phyloP scores from a whole-genome alignment of 2,797 vertebrate species.

The Enteromius viviparus region DNA sequence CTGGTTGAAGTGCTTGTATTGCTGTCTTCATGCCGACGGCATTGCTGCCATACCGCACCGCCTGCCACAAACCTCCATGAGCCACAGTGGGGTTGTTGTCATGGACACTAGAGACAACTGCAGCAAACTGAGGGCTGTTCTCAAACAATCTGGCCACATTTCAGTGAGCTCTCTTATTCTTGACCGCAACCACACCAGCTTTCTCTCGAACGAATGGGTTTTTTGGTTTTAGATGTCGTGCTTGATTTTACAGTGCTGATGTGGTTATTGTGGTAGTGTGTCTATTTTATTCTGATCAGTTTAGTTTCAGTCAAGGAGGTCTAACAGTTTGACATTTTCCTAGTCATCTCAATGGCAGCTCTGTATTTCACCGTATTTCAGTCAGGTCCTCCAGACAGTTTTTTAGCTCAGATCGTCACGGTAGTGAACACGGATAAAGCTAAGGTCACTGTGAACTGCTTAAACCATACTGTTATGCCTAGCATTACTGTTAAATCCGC shows the following conservation, averaged over 20 bases:
- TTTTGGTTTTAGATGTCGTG: slow-evolving; percentile 20
- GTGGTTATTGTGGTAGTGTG: slow-evolving; percentile 19
- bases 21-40: slow-evolving; percentile 58
- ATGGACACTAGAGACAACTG: slow-evolving; percentile 65
- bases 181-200: slow-evolving; percentile 37
- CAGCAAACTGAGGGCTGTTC: slow-evolving; percentile 65
- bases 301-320: slow-evolving; percentile 22
- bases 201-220: slow-evolving; percentile 1
- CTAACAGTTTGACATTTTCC: neutral
- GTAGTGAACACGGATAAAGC: slow-evolving; percentile 18
- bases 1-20: slow-evolving; percentile 55
- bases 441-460: neutral
- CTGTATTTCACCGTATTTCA: slow-evolving; percentile 3
- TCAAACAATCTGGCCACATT: slow-evolving; percentile 48
- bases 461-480: slow-evolving; percentile 34
- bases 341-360: neutral
- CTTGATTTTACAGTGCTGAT: slow-evolving; percentile 18
- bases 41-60: slow-evolving; percentile 63
- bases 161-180: slow-evolving; percentile 44
- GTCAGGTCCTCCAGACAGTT: neutral
- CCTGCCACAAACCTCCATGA: slow-evolving; percentile 64
- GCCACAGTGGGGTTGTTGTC: slow-evolving; percentile 67
- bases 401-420: neutral
- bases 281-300: slow-evolving; percentile 11
- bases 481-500: slow-evolving; percentile 54